phyloP scores from a whole-genome alignment of 2,797 vertebrate species.

The Cryptoprocta ferox region DNA sequence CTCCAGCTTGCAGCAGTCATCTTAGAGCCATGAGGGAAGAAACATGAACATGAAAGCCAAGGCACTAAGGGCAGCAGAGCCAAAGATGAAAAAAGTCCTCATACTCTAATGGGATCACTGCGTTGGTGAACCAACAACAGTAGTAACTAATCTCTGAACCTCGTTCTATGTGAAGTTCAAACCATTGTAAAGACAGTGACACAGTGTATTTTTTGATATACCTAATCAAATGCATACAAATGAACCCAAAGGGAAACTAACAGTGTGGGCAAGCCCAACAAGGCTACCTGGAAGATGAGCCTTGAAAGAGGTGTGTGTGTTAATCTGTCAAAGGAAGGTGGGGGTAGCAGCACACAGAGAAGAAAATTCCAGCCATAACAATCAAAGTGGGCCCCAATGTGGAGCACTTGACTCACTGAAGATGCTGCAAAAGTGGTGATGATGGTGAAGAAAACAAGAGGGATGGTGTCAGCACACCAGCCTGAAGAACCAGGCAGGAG shows the following conservation, averaged over 20 bases:
- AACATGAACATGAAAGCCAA: background rate
- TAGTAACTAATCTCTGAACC: background rate
- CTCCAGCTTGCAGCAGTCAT: background rate
- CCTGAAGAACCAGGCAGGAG: background rate
- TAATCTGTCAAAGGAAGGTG: background rate
- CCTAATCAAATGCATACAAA: background rate
- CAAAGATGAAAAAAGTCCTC: background rate
- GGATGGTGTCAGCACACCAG: fast-evolving
- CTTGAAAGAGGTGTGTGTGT: background rate
- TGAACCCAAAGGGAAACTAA: background rate
- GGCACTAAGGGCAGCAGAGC: background rate
- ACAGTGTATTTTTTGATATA: background rate
- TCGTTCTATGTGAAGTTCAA: background rate
- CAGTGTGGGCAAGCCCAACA: background rate
- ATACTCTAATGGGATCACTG: background rate
- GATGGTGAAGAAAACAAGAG: background rate
- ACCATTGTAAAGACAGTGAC: too few relatives aligned
- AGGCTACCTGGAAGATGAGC: background rate
- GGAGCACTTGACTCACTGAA: too few relatives aligned
- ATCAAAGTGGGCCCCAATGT: fast-evolving
- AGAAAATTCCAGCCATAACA: background rate
- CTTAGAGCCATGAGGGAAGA: background rate
- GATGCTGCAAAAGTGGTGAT: background rate
- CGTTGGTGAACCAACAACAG: background rate
- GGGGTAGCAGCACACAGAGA: background rate